A percentile compares a stretch with the other conserved stretches of the same genome.
Evolutionary conservation across 2,888 invertebrate genomes (phyloP).

Genomic region (Apodemia duryi): DNA sequence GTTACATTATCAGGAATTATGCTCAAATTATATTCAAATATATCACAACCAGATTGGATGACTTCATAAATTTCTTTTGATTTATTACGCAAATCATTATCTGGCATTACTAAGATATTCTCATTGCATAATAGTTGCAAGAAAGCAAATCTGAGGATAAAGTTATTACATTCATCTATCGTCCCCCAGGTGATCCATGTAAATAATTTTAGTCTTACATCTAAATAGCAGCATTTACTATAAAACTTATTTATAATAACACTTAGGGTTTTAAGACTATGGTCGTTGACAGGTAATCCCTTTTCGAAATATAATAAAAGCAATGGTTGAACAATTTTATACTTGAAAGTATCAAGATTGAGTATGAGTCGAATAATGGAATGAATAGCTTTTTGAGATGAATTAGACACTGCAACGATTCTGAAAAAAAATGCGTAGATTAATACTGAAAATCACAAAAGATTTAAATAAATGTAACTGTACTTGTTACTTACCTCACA

Average conservation of each 20-base stretch:
- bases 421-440: conserved; percentile 43
- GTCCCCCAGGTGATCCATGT: conserved; percentile 52
- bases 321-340: conserved; percentile 49
- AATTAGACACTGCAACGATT: conserved; percentile 46
- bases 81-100: neutral
- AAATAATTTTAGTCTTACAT: conserved; percentile 47
- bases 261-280: conserved; percentile 52
- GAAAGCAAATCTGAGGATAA: conserved; percentile 43
- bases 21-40: conserved; percentile 48
- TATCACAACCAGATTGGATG: conserved; percentile 4
- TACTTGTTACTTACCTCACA: conserved; percentile 51
- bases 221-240: conserved; percentile 50
- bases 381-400: conserved; percentile 52
- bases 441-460: neutral
- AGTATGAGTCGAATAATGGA: conserved; percentile 52
- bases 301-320: conserved; percentile 60
- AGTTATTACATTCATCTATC: conserved; percentile 35
- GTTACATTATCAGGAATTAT: conserved; percentile 15
- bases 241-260: conserved; percentile 52
- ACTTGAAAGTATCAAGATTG: conserved; percentile 44
- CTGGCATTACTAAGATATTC: conserved; percentile 35
- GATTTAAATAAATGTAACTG: neutral
- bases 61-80: conserved; percentile 30
- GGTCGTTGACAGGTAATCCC: conserved; percentile 56
- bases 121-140: conserved; percentile 52